Evolutionary conservation across 1,140 invertebrate genomes (phyloP), one percentile per base, ranked within the genome.

Genomic region (Hylyphantes graminicola): DNA sequence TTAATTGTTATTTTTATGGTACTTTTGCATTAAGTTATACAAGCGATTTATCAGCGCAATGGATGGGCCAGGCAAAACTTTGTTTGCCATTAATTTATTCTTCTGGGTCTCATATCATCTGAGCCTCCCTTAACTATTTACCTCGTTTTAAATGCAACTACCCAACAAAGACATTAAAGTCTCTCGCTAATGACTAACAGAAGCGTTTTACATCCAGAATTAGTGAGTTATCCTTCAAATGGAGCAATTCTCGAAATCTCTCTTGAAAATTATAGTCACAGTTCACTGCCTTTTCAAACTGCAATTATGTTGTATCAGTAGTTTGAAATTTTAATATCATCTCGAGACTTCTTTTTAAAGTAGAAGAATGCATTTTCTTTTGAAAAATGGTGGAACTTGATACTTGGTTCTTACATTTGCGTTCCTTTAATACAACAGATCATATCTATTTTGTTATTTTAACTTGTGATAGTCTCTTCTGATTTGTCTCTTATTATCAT

Each of bases 221-320:
- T 59, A 59, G 17, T 11, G 21, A 59, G 13, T 57, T 51, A 74
- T 53, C 19, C 35, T 59, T 74, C 50, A 74, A 74, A 74, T 74
- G 55, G 48, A 59, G 19, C 72, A 7, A 70, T 53, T 70, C 50
- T 17, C 51, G 68, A 53, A 70, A 70, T 70, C 68, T 70, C 54
- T 68, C 64, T 35, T 51, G 15, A 53, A 53, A 17, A 35, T 35
- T 35, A 35, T 35, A 70, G 68, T 70, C 59, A 21, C 72, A 74
- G 55, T 74, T 74, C 54, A 74, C n/a, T 21, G n/a, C 54, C 72
- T 55, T 64, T 61, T 15, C 55, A 63, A 76, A 76, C 59, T 64
- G 59, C 74, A 76, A 76, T 76, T 76, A 76, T 76, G 48, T 64
- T 50, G 21, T 51, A 64, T 76, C 35, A 51, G 48, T 64, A 76